Conservation (phyloP, 2,888 invertebrate genomes). For the Ormia ochracea region DNA sequence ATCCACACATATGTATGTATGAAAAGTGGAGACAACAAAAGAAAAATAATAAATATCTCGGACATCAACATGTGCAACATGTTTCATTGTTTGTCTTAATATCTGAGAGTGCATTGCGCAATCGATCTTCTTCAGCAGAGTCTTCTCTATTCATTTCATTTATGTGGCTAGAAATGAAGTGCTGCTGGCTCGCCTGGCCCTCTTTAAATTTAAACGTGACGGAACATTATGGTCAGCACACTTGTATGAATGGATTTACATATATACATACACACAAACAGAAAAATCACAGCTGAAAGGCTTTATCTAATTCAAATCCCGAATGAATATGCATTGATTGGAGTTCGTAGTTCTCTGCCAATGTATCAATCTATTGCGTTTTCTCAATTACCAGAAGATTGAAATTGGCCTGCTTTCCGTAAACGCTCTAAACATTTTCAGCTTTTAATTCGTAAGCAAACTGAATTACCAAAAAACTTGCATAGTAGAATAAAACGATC, state of each 20-base stretch:
- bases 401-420: neutral
- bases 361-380: neutral
- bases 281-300: too few relatives aligned
- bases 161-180: slow-evolving; percentile 12
- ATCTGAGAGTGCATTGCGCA: slow-evolving; percentile 49
- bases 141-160: slow-evolving; percentile 4
- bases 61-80: slow-evolving; percentile 67
- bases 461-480: too few relatives aligned
- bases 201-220: slow-evolving; percentile 41
- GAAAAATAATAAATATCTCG: slow-evolving; percentile 32
- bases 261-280: too few relatives aligned
- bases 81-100: slow-evolving; percentile 63
- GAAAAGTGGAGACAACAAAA: too few relatives aligned
- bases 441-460: too few relatives aligned
- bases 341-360: neutral
- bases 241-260: too few relatives aligned
- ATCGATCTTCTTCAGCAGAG: slow-evolving; percentile 51
- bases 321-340: neutral
- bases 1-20: too few relatives aligned
- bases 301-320: neutral
- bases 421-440: neutral
- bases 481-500: too few relatives aligned
- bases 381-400: slow-evolving; percentile 9
- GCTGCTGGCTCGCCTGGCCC: slow-evolving; percentile 58
- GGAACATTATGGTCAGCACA: slow-evolving; percentile 20